Evolutionary conservation across 2,888 invertebrate genomes (phyloP).

Genomic region (Ophion costatus): DNA sequence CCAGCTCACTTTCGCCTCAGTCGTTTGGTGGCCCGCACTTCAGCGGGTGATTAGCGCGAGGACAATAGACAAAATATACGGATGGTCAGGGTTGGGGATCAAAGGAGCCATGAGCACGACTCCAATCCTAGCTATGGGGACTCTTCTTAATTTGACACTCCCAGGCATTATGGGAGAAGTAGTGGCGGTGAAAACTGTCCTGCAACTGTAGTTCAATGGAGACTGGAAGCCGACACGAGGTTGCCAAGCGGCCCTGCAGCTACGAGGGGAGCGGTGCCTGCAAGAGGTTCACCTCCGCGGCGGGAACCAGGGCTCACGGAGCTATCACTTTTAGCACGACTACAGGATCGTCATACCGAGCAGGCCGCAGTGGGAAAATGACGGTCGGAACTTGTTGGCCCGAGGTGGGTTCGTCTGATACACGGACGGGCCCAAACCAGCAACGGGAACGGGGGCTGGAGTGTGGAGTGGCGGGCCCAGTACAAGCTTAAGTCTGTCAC

Average conservation of each 20-base stretch:
- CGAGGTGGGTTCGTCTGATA: slow-evolving; percentile 35
- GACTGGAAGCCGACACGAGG: too few relatives aligned
- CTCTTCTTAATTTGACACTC: slow-evolving; percentile 13
- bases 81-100: slow-evolving; percentile 48
- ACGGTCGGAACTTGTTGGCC: not conserved
- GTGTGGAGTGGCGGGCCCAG: slow-evolving; percentile 31
- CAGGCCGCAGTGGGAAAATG: slow-evolving; percentile 3
- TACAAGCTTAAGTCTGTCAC: not conserved
- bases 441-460: slow-evolving; percentile 15
- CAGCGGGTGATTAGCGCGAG: not conserved
- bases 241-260: too few relatives aligned
- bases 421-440: slow-evolving; percentile 32
- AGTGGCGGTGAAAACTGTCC: too few relatives aligned
- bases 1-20: slow-evolving; percentile 40
- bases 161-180: not conserved
- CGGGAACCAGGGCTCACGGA: not conserved
- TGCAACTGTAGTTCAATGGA: too few relatives aligned
- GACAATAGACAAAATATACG: slow-evolving; percentile 27
- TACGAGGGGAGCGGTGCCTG: slow-evolving; percentile 1
- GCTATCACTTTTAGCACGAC: slow-evolving; percentile 15
- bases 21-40: slow-evolving; percentile 54
- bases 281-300: not conserved
- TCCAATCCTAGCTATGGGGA: slow-evolving; percentile 26
- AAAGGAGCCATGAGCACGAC: slow-evolving; percentile 47
- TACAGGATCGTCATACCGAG: slow-evolving; percentile 16